A percentile compares a stretch with the other conserved stretches of the same genome.
Conservation (phyloP, 2,888 invertebrate species). For the Notodonta dromedarius region DNA sequence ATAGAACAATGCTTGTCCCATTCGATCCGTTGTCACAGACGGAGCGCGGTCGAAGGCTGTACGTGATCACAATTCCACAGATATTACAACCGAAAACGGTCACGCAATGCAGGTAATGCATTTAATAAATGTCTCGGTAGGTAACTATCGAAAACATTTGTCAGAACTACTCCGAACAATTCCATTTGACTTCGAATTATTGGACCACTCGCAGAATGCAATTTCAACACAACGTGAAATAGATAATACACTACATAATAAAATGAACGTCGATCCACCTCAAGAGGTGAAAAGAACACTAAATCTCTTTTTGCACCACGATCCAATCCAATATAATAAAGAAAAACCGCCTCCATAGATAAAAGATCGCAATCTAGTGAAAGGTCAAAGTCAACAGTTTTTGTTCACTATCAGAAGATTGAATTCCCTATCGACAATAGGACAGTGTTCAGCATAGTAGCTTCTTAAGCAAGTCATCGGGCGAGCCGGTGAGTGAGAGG, state of each 20-base stretch:
- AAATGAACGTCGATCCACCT: background rate
- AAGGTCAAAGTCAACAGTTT: constrained; percentile 27
- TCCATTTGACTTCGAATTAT: constrained; percentile 33
- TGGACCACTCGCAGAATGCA: constrained; percentile 32
- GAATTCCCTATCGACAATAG: constrained; percentile 33
- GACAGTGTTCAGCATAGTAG: constrained; percentile 35
- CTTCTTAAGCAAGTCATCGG: constrained; percentile 28
- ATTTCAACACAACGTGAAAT: constrained; percentile 28
- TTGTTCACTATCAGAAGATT: constrained; percentile 30
- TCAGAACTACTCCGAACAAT: constrained; percentile 47
- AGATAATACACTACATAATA: constrained; percentile 15
- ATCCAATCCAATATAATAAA: constrained; percentile 10
- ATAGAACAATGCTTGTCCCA: constrained; percentile 77
- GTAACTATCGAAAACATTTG: constrained; percentile 53
- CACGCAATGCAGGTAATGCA: constrained; percentile 65
- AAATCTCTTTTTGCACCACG: constrained; percentile 7
- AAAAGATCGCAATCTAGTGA: constrained; percentile 24
- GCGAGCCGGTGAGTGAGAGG: constrained; percentile 28
- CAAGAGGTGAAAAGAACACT: background rate
- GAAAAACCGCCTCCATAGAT: constrained; percentile 20
- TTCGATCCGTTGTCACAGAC: constrained; percentile 63
- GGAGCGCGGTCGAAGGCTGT: constrained; percentile 70
- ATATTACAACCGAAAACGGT: constrained; percentile 65
- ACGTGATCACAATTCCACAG: constrained; percentile 79
- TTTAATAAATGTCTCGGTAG: constrained; percentile 60